A percentile compares a stretch with the other conserved stretches of the same genome.
Evolutionary conservation across 2,113 vertebrate genomes (phyloP).

Genomic region (Chlamydotis undulata): DNA sequence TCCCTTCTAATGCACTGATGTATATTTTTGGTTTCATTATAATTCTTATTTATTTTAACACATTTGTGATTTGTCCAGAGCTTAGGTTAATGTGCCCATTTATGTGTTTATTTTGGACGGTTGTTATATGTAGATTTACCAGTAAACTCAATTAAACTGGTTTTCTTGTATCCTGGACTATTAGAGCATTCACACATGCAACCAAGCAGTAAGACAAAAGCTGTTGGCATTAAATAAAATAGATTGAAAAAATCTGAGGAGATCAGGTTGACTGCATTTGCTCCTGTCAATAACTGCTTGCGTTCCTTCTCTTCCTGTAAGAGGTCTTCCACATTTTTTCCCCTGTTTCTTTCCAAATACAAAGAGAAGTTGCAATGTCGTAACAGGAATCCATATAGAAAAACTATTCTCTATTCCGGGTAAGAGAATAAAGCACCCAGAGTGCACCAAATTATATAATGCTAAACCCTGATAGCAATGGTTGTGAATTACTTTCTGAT

Average conservation of each 20-base stretch:
- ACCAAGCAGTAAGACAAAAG: background rate
- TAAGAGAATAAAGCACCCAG: background rate
- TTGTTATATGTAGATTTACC: background rate
- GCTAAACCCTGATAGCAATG: background rate
- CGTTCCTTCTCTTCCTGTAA: background rate
- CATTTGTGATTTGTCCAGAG: conserved; percentile 9
- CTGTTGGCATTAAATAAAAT: background rate
- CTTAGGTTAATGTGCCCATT: conserved; percentile 32
- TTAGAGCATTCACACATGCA: background rate
- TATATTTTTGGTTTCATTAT: conserved; percentile 58
- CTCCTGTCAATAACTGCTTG: background rate
- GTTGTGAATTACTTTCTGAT: background rate
- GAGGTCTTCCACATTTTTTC: background rate
- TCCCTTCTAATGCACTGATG: conserved; percentile 48
- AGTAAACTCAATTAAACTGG: background rate
- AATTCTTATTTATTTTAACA: conserved; percentile 55
- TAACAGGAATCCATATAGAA: background rate
- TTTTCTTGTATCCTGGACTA: background rate
- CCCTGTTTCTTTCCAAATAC: background rate
- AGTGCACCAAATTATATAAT: background rate
- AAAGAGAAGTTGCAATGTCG: background rate
- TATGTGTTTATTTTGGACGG: background rate
- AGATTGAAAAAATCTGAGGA: background rate
- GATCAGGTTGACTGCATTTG: background rate
- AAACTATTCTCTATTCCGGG: background rate